Base-by-base conservation (phyloP, 2,888 invertebrate genomes). In the Timema cristinae region DNA sequence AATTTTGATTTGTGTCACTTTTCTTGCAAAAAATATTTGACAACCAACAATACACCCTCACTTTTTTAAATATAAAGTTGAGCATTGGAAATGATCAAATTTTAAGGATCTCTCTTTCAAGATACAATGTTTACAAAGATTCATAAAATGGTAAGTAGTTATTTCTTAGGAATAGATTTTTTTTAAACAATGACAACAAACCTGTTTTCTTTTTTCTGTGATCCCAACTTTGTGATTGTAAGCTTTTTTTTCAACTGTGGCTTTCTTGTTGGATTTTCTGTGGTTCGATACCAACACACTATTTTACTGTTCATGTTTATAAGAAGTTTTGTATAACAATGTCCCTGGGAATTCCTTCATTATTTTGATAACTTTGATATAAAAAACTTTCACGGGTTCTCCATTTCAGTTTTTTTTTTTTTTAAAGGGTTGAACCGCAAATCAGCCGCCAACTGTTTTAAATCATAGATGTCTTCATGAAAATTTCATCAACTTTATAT, bases 401-500 rank as follows among this genome's bases (percentile, higher is more conserved):
- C n/a, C n/a, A n/a, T n/a, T n/a, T n/a, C n/a, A n/a, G n/a, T n/a
- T n/a, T n/a, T n/a, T n/a, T n/a, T n/a, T n/a, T n/a, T n/a, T n/a
- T n/a, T n/a, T n/a, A n/a, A n/a, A n/a, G n/a, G n/a, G n/a, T n/a
- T n/a, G n/a, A n/a, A n/a, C n/a, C n/a, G n/a, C n/a, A n/a, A n/a
- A n/a, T n/a, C n/a, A n/a, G n/a, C n/a, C n/a, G n/a, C n/a, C n/a
- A n/a, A n/a, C n/a, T n/a, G n/a, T n/a, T n/a, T n/a, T n/a, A n/a
- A n/a, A n/a, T n/a, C n/a, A n/a, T 32, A 51, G 16, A 68, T 51
- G 52, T 68, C 16, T 68, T 68, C 68, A 51, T n/a, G 47, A 16
- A 47, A 11, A 68, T 47, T 54, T 68, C 54, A 51, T 54, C 10
- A 50, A 52, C 68, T 6, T 6, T 50, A 48, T 52, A 32, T 32